These are phyloP conservation scores for Notiomystis cincta DNA, from an alignment of 2,113 vertebrate genomes.

Conservation along the genomic window DNA sequence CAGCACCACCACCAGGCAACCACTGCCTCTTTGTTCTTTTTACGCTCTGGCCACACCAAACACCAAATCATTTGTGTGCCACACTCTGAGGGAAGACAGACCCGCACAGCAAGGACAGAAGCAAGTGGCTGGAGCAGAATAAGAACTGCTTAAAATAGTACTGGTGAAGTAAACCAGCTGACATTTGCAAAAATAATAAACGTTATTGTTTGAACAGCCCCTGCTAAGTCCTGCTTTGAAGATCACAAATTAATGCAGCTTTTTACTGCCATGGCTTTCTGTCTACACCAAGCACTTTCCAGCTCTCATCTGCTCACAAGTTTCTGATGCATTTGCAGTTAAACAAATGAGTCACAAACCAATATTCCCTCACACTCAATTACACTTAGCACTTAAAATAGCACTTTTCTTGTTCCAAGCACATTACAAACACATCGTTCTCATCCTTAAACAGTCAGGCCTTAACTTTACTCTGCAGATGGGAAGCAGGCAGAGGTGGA, in stretches of 20 bases:
- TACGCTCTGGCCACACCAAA: neutral
- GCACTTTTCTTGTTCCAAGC: neutral
- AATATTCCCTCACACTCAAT: slow-evolving; percentile 20
- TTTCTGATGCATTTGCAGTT: slow-evolving; percentile 36
- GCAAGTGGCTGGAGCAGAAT: neutral
- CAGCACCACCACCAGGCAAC: neutral
- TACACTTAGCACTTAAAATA: slow-evolving; percentile 42
- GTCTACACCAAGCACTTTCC: slow-evolving; percentile 20
- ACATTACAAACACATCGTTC: neutral
- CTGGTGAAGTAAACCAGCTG: slow-evolving; percentile 18
- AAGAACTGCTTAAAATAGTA: slow-evolving; percentile 10
- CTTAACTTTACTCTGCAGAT: neutral
- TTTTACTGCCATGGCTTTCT: neutral
- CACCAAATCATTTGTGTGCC: neutral
- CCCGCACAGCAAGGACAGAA: neutral
- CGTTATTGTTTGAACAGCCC: neutral
- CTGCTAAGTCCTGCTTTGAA: neutral
- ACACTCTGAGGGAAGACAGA: neutral
- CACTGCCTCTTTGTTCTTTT: neutral
- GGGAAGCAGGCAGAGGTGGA: slow-evolving; percentile 14
- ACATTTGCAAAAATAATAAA: slow-evolving; percentile 12
- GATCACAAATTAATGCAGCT: slow-evolving; percentile 21
- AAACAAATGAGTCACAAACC: slow-evolving; percentile 49
- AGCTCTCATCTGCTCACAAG: slow-evolving; percentile 3
- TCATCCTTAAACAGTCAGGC: neutral